A percentile compares a stretch with the other conserved stretches of the same genome.
Evolutionary conservation across 2,888 invertebrate genomes (phyloP).

Genomic region (Yponomeuta evonymella): DNA sequence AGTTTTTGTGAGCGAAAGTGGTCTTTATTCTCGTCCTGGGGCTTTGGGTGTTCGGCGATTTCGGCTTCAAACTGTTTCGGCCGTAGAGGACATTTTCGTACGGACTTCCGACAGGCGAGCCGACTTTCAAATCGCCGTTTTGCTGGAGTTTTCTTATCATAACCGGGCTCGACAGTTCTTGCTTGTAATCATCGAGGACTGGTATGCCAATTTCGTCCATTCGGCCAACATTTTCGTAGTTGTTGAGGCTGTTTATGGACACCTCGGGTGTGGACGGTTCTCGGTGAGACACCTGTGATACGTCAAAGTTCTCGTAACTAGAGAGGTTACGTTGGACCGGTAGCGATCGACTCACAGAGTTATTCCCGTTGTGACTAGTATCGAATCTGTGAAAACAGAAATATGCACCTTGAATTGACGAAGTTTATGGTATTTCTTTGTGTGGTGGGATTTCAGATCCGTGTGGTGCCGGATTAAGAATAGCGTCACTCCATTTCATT

Average conservation of each 20-base stretch:
- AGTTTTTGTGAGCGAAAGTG: constrained; percentile 68
- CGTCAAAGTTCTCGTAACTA: constrained; percentile 75
- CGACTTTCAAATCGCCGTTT: constrained; percentile 28
- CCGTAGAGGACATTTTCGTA: constrained; percentile 78
- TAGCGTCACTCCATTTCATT: too few relatives aligned
- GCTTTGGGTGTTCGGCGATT: constrained; percentile 67
- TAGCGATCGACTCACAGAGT: constrained; percentile 45
- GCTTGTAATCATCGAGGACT: constrained; percentile 50
- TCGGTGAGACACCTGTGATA: constrained; percentile 39
- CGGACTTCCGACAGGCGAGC: constrained; percentile 60
- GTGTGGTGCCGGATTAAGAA: too few relatives aligned
- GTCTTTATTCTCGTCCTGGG: constrained; percentile 80
- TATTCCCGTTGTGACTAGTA: constrained; percentile 59
- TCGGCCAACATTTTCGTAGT: constrained; percentile 55
- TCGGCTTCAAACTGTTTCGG: constrained; percentile 57
- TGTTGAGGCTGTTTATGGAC: constrained; percentile 40
- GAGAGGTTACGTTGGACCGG: constrained; percentile 60
- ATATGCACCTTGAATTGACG: background rate
- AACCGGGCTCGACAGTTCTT: constrained; percentile 61
- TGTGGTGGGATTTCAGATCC: too few relatives aligned
- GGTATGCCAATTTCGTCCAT: constrained; percentile 71
- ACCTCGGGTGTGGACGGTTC: constrained; percentile 54
- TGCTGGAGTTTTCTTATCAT: constrained; percentile 54
- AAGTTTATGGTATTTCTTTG: background rate
- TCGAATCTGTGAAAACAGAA: constrained; percentile 55